A percentile compares a stretch with the other conserved stretches of the same genome.
phyloP scores from a whole-genome alignment of 2,888 invertebrate genomes.

The Diabrotica balteata region DNA sequence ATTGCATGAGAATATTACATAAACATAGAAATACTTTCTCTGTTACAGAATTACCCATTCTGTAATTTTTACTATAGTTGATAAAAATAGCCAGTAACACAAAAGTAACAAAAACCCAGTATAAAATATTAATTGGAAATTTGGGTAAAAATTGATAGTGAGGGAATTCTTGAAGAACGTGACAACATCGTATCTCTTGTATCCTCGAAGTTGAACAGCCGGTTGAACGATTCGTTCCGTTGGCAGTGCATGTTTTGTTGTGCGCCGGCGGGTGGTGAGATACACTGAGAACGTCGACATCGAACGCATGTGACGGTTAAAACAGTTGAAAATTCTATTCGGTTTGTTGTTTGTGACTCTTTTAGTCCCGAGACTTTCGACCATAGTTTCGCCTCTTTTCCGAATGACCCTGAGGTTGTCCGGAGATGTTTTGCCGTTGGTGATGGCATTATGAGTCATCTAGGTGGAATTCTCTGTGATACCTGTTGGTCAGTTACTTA shows the following conservation, averaged over 20 bases:
- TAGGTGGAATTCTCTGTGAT: constrained; percentile 41
- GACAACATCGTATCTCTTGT: constrained; percentile 22
- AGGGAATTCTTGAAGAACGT: constrained; percentile 7
- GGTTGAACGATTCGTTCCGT: constrained; percentile 32
- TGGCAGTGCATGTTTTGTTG: constrained; percentile 31
- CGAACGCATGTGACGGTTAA: constrained; percentile 27
- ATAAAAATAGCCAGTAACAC: no score
- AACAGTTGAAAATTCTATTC: constrained; percentile 11
- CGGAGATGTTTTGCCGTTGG: constrained; percentile 21
- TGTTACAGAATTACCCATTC: no score
- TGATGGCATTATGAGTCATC: constrained; percentile 40
- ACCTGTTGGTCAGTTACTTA: constrained; percentile 34
- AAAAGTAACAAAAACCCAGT: no score
- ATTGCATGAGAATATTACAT: no score
- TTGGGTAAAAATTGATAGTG: neutral
- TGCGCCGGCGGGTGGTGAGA: constrained; percentile 36
- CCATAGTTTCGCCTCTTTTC: constrained; percentile 16
- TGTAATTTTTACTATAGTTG: no score
- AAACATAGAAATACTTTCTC: no score
- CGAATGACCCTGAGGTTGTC: constrained; percentile 18
- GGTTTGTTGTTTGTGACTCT: constrained; percentile 22
- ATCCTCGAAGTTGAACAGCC: constrained; percentile 21
- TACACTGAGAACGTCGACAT: constrained; percentile 19
- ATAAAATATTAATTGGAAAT: neutral
- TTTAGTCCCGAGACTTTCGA: constrained; percentile 3